A percentile compares a stretch with the other conserved stretches of the same genome.
phyloP scores from a whole-genome alignment of 2,113 vertebrate genomes.

The Caranx ignobilis region DNA sequence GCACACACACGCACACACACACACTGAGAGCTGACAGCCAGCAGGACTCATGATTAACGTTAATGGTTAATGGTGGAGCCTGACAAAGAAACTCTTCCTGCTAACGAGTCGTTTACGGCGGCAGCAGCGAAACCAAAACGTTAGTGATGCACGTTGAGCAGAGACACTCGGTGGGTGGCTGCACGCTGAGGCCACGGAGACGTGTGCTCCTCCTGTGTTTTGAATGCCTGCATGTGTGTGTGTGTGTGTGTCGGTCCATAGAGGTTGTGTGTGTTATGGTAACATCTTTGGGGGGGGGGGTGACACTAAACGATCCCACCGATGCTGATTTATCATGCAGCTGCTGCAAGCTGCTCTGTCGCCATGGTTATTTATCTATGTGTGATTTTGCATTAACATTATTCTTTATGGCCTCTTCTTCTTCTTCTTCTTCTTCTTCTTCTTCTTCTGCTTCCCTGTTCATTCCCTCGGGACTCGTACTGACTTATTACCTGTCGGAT shows the following conservation, averaged over 20 bases:
- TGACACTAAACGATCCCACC: conserved; percentile 34
- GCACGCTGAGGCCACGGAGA: background rate
- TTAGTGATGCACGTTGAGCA: background rate
- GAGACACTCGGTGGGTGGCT: conserved; percentile 33
- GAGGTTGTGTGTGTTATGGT: conserved; percentile 51
- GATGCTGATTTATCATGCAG: conserved; percentile 34
- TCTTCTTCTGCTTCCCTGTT: background rate
- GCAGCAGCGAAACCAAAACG: no score
- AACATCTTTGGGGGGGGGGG: conserved; percentile 51
- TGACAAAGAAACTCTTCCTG: conserved; percentile 41
- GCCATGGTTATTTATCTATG: conserved; percentile 38
- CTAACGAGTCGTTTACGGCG: conserved; percentile 38
- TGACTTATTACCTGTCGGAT: conserved; percentile 34
- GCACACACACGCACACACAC: background rate
- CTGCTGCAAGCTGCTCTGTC: conserved; percentile 9
- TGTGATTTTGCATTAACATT: conserved; percentile 42
- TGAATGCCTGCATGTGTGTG: conserved; percentile 29
- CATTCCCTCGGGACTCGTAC: conserved; percentile 18
- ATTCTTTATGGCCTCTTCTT: conserved; percentile 26
- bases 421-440: no score
- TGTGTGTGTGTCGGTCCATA: background rate
- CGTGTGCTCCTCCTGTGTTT: conserved; percentile 9
- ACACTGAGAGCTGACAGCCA: background rate
- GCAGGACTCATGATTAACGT: conserved; percentile 51
- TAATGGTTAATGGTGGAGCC: conserved; percentile 15